Base-by-base conservation (phyloP, 2,888 invertebrate species). In the Phytoseiulus persimilis region DNA sequence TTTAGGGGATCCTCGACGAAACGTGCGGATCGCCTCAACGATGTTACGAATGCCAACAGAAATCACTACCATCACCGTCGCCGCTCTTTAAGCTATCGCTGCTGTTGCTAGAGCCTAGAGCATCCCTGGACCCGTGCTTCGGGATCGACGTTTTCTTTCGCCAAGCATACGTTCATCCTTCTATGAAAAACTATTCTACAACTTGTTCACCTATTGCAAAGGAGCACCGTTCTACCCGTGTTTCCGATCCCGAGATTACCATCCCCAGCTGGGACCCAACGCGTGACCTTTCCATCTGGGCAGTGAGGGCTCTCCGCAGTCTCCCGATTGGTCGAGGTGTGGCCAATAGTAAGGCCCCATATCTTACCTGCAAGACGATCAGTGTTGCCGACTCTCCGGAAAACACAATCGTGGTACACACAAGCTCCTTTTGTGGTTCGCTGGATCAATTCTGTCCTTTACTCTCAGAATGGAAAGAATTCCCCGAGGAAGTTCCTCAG, bases 281-380 rank as follows among this genome's bases (percentile, higher is more conserved):
- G 46, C 46, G 14, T 46, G 46, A 46, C 46, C 46, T 46, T 46
- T 46, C 46, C 46, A 65, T 65, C 65, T 65, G 65, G 18, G 18
- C 65, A 65, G 87, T 87, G 33, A 87, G 45, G 87, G 87, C 87
- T 87, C 33, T 33, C 45, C 33, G 87, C 32, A n/a, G 32, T 45
- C n/a, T 32, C 11, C 87, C 18, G 87, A 87, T 87, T 87, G 87
- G 87, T 23, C 32, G 33, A 32, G 39, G 32, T 45, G 11, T 33
- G 32, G 31, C 87, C 87, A 87, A 87, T 87, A 3, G 18, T 28
- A 87, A 32, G 87, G 31, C 39, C 31, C 45, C 87, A 45, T 87
- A 39, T 32, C 87, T 87, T 45, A 87, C 87, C 87, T 87, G 87
- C 87, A 87, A 87, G 45, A 87, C 87, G 87, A 33, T 45, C 87